A percentile compares a stretch with the other conserved stretches of the same genome.
Conservation (phyloP, 2,888 invertebrate species). For the Scaptomyza tumidula region DNA sequence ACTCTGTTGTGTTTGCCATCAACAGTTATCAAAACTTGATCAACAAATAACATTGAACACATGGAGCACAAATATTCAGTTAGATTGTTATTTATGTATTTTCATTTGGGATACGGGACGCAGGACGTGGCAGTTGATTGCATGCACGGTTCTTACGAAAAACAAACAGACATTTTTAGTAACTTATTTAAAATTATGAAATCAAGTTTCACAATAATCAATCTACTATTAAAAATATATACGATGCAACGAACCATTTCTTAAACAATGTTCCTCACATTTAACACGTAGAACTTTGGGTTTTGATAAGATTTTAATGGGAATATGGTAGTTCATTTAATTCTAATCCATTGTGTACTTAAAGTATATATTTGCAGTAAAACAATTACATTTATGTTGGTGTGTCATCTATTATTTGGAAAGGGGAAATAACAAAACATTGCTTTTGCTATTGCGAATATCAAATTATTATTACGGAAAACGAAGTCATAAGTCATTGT, state of each 20-base stretch:
- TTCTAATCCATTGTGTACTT: background rate
- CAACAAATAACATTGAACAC: conserved; percentile 43
- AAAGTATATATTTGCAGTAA: background rate
- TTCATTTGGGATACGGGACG: conserved; percentile 27
- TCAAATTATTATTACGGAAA: background rate
- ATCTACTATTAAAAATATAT: conserved; percentile 18
- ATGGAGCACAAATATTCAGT: conserved; percentile 33
- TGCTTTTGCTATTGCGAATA: background rate
- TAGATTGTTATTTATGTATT: conserved; percentile 17
- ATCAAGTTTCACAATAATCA: conserved; percentile 20
- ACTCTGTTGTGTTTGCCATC: conserved; percentile 11
- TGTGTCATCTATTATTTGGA: background rate
- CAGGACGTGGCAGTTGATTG: conserved; percentile 43
- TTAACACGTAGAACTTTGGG: background rate
- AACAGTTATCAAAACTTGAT: conserved; percentile 22
- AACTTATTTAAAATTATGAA: conserved; percentile 16
- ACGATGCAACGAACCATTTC: conserved; percentile 23
- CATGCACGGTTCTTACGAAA: conserved; percentile 49
- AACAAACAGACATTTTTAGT: conserved; percentile 38
- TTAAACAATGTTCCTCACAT: conserved; percentile 5
- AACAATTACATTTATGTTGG: background rate
- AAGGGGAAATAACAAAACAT: background rate
- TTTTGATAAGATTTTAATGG: background rate
- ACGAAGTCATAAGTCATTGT: too few species aligned
- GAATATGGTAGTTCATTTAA: background rate